Evolutionary conservation across 2,888 invertebrate species (phyloP).

Genomic region (Agonopterix arenella): DNA sequence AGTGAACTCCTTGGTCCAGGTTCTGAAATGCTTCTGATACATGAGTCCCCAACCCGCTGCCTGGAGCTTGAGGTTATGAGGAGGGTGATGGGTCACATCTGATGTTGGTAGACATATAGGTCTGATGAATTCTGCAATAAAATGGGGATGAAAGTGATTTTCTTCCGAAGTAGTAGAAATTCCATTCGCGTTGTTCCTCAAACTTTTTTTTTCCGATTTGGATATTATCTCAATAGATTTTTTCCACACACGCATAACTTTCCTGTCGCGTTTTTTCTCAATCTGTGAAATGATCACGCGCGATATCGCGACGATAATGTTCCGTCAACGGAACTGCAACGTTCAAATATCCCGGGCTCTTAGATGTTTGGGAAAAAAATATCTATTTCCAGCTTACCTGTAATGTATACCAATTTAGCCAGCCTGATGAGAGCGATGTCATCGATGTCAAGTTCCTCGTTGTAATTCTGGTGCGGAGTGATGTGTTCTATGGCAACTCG

Average conservation of each 20-base stretch:
- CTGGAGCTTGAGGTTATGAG: neutral
- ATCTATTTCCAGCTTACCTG: conserved; percentile 33
- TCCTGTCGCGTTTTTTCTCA: no score
- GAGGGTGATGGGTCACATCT: neutral
- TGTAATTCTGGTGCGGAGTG: conserved; percentile 57
- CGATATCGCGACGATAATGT: no score
- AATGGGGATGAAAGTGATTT: neutral
- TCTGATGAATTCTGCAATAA: neutral
- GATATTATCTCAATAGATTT: no score
- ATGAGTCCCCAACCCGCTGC: neutral
- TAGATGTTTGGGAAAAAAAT: no score
- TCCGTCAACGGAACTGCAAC: no score
- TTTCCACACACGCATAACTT: no score
- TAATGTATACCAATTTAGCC: conserved; percentile 40
- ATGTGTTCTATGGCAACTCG: conserved; percentile 47
- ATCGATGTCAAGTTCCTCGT: conserved; percentile 25
- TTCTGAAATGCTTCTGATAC: neutral
- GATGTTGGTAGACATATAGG: neutral
- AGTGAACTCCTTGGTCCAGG: neutral
- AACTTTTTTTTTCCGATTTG: no score
- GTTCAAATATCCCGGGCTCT: no score
- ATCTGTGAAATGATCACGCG: no score
- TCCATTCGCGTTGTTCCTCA: no score
- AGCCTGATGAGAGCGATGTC: conserved; percentile 70
- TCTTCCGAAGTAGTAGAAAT: no score